Evolutionary conservation across 2,113 vertebrate species (phyloP).

Genomic region (Lophotis ruficrista): DNA sequence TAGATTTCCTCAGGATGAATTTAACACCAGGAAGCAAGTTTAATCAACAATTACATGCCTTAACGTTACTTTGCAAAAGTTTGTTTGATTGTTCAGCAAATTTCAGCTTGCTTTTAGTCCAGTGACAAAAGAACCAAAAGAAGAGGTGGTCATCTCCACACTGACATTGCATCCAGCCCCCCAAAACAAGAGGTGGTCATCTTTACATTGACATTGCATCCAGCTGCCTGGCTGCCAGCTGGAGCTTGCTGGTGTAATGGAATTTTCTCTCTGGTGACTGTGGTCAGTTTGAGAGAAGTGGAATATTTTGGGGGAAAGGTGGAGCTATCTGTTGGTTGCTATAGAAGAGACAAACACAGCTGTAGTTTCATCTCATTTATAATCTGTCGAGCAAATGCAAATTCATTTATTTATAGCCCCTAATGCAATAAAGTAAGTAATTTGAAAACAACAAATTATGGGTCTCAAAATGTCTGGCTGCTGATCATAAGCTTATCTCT

Average conservation of each 20-base stretch:
- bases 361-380: not conserved
- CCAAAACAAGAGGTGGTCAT: not conserved
- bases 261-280: not conserved
- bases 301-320: not conserved
- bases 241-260: not conserved
- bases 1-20: not conserved
- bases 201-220: not conserved
- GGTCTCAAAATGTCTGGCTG: slow-evolving; percentile 12
- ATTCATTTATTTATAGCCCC: not conserved
- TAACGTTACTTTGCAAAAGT: not conserved
- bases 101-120: not conserved
- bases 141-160: not conserved
- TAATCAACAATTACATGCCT: not conserved
- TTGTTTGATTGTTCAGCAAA: not conserved
- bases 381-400: not conserved
- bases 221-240: not conserved
- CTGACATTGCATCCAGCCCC: not conserved
- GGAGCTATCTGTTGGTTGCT: not conserved
- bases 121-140: not conserved
- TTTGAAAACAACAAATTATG: not conserved
- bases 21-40: not conserved
- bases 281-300: not conserved
- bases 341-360: not conserved
- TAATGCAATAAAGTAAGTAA: not conserved
- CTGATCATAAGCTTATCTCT: not conserved